Conservation (phyloP, 2,797 vertebrate genomes). For the Xiphorhynchus erythropygius region DNA sequence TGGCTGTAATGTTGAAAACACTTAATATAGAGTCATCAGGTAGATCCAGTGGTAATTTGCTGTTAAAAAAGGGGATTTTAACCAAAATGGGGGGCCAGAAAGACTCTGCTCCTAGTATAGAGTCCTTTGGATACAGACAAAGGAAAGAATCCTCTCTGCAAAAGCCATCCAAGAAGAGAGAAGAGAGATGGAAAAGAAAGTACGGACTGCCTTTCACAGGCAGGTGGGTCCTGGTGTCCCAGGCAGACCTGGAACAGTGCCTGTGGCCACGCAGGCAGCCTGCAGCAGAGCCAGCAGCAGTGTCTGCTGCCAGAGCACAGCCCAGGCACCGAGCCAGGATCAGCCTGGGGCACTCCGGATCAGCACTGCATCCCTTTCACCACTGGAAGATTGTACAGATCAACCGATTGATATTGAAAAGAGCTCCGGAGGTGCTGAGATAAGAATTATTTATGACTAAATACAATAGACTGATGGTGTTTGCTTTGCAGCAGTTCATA, state of each 20-base stretch:
- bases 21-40: not conserved
- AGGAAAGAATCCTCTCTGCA: not conserved
- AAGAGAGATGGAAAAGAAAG: not conserved
- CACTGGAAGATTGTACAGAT: not conserved
- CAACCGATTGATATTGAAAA: not conserved
- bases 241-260: not conserved
- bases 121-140: not conserved
- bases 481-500: not conserved
- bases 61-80: not conserved
- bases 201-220: not conserved
- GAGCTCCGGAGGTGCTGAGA: not conserved
- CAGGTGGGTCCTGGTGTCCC: not conserved
- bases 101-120: not conserved
- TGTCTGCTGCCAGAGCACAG: not conserved
- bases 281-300: not conserved
- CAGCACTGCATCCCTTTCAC: not conserved
- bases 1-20: not conserved
- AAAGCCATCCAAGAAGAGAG: not conserved
- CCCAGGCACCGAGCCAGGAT: accelerated
- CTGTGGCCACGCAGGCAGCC: not conserved
- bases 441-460: not conserved
- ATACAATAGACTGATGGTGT: not conserved
- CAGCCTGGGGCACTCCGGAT: not conserved
- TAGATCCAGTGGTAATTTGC: not conserved
- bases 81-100: not conserved